Evolutionary conservation across 2,888 invertebrate species (phyloP), one percentile per base, ranked within the genome.

Genomic region (Mimachlamys varia): DNA sequence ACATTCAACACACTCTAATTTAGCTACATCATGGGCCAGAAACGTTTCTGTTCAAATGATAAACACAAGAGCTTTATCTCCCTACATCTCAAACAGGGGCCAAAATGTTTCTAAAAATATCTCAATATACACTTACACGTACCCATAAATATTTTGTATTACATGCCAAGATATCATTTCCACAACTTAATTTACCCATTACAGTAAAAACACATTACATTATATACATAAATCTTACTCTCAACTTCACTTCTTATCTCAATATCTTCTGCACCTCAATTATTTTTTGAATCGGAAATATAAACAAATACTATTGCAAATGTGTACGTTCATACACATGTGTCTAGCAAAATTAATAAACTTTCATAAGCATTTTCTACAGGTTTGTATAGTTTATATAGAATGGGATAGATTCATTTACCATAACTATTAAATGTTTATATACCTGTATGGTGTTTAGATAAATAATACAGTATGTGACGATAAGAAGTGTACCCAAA

Each of bases 171-270:
- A 33, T 33, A 76, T 76, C 76, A 76, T 76, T 76, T 76, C 33
- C 15, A 62, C 62, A 76, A 76, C 76, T 76, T 12, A 27, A 76
- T 76, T 76, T 76, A 76, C 27, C n/a, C 33, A 76, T 76, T 7
- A 33, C 76, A 33, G 10, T 62, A 76, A 76, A 76, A 76, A 33
- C 76, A 76, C 76, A 0, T 4, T 33, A 76, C 53, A 53, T 53
- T 2, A 76, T 76, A 76, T 76, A n/a, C n/a, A n/a, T n/a, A n/a
- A n/a, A 76, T 76, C 76, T 76, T 27, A 76, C 76, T 76, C 27
- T 22, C 17, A 62, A 22, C 22, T 5, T 22, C 10, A 22, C 15
- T 22, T 22, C 22, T 53, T 5, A 62, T 62, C 10, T 33, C 3
- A 76, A 76, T 76, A 33, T 27, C 33, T 76, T 76, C 33, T 33